phyloP scores from a whole-genome alignment of 2,113 vertebrate species.

The Brienomyrus longianalis region DNA sequence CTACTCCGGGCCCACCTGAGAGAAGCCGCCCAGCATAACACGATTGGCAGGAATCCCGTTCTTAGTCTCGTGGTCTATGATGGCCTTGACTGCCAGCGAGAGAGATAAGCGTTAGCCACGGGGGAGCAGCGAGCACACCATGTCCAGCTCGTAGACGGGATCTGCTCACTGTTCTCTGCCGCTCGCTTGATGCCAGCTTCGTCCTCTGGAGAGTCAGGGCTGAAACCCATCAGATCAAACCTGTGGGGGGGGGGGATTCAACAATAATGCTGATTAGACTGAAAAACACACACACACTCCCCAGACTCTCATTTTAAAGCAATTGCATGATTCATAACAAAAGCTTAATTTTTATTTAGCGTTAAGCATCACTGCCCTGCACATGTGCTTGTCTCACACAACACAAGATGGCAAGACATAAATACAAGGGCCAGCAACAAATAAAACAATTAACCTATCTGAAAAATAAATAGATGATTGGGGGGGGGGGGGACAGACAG shows the following conservation, averaged over 20 bases:
- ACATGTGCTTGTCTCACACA: neutral
- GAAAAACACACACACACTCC: neutral
- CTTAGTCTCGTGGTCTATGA: constrained; percentile 93
- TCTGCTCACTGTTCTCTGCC: constrained; percentile 81
- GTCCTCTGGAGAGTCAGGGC: constrained; percentile 81
- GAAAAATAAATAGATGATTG: neutral
- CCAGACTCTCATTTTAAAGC: neutral
- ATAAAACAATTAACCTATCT: neutral
- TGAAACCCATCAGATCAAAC: constrained; percentile 94
- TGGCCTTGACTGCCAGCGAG: constrained; percentile 73
- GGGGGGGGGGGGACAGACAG: neutral
- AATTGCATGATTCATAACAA: neutral
- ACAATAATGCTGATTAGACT: neutral
- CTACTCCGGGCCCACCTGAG: constrained; percentile 74
- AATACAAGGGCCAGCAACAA: neutral
- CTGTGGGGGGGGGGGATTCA: constrained; percentile 45
- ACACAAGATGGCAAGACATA: neutral
- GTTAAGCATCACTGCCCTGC: neutral
- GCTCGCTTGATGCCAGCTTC: constrained; percentile 95
- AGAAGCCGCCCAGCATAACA: constrained; percentile 92
- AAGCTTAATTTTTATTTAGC: neutral
- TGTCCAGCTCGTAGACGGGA: neutral
- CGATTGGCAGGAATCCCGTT: constrained; percentile 89
- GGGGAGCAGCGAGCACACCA: neutral
- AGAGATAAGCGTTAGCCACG: neutral